A percentile compares a stretch with the other conserved stretches of the same genome.
Evolutionary conservation across 2,888 invertebrate species (phyloP).

Genomic region (Leptogaster cylindrica): DNA sequence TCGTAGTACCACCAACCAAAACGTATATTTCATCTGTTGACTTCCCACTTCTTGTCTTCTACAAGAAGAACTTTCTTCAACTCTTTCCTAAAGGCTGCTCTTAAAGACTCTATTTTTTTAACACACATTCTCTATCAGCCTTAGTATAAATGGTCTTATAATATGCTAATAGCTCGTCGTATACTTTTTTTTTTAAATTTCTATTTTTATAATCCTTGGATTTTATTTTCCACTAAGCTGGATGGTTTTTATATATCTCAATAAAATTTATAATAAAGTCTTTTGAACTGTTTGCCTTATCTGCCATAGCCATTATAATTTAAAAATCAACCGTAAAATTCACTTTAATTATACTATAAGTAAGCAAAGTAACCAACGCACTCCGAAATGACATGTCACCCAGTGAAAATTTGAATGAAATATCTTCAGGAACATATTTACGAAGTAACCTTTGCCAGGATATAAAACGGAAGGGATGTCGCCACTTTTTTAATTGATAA

Average conservation of each 20-base stretch:
- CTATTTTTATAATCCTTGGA: not conserved
- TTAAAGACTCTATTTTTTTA: not conserved
- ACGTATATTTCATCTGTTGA: not conserved
- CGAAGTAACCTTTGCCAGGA: no score
- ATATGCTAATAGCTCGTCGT: not conserved
- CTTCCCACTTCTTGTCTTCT: not conserved
- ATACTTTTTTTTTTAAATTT: not conserved
- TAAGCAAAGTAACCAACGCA: no score
- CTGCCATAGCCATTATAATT: no score
- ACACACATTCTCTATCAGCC: not conserved
- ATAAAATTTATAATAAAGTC: not conserved
- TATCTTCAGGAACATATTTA: no score
- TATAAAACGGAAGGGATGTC: no score
- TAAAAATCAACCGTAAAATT: no score
- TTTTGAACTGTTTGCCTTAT: no score
- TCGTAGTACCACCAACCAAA: no score
- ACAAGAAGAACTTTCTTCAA: not conserved
- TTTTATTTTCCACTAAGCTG: not conserved
- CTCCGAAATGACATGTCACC: no score
- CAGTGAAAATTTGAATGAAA: no score
- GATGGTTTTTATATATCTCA: not conserved
- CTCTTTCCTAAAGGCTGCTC: not conserved
- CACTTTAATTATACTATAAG: no score
- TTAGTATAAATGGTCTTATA: not conserved
- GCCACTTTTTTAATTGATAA: no score